phyloP scores from a whole-genome alignment of 1,140 invertebrate genomes.

The Neodiprion lecontei region DNA sequence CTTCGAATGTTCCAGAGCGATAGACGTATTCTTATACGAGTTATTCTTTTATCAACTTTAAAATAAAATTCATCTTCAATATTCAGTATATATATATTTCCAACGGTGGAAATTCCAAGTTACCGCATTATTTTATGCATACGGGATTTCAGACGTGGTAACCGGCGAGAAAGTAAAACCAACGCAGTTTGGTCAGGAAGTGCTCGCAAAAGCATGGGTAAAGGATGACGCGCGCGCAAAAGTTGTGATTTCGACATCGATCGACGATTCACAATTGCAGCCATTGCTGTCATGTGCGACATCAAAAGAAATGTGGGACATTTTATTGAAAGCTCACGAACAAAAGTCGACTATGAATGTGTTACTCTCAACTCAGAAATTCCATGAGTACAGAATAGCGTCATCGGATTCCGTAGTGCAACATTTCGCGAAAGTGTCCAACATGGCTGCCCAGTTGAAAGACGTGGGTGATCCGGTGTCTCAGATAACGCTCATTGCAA shows the following conservation, averaged over 20 bases:
- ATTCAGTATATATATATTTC: background rate
- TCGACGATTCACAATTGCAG: slow-evolving; percentile 19
- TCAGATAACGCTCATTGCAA: slow-evolving; percentile 6
- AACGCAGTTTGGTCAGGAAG: background rate
- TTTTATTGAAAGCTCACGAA: slow-evolving; percentile 6
- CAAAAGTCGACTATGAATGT: slow-evolving; percentile 17
- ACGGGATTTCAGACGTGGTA: slow-evolving; percentile 21
- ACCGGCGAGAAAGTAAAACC: slow-evolving; percentile 12
- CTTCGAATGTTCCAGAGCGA: too few species aligned
- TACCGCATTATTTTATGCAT: slow-evolving; percentile 6
- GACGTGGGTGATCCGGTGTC: slow-evolving; percentile 13
- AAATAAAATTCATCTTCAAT: too few species aligned
- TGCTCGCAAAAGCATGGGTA: slow-evolving; percentile 6
- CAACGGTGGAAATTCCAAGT: slow-evolving; percentile 24
- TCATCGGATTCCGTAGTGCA: slow-evolving; percentile 10
- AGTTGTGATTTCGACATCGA: slow-evolving; percentile 22
- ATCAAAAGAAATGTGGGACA: slow-evolving; percentile 26
- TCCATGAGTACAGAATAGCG: slow-evolving; percentile 10
- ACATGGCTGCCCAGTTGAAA: slow-evolving; percentile 13
- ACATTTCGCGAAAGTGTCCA: slow-evolving; percentile 10
- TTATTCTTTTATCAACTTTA: too few species aligned
- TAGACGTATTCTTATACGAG: too few species aligned
- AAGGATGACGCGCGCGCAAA: slow-evolving; percentile 24
- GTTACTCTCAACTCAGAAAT: slow-evolving; percentile 16
- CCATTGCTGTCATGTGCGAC: slow-evolving; percentile 11